phyloP scores from a whole-genome alignment of 2,797 vertebrate species.

The Sebastes diploproa region DNA sequence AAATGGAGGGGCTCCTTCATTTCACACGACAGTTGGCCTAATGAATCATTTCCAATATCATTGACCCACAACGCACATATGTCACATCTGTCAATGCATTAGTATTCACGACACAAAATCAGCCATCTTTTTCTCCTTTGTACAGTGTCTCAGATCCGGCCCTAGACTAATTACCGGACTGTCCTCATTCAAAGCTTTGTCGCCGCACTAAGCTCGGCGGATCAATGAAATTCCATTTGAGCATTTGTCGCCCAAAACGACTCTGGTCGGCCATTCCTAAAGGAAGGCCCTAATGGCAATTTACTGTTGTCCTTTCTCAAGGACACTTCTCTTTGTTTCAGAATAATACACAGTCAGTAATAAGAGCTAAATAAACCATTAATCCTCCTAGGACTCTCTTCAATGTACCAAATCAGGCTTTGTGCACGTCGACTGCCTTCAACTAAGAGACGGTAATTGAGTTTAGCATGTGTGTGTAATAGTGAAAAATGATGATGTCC shows the following conservation, averaged over 20 bases:
- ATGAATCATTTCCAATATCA: conserved; percentile 38
- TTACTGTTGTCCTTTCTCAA: conserved; percentile 68
- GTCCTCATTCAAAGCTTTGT: conserved; percentile 57
- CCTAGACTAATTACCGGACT: conserved; percentile 51
- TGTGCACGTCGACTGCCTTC: conserved; percentile 34
- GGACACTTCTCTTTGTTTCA: conserved; percentile 66
- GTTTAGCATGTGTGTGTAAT: conserved; percentile 53
- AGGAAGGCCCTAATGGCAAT: conserved; percentile 51
- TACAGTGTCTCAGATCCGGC: conserved; percentile 26
- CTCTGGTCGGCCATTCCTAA: conserved; percentile 33
- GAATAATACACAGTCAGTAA: conserved; percentile 44
- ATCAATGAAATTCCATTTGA: conserved; percentile 73
- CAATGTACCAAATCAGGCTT: conserved; percentile 28
- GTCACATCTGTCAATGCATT: conserved; percentile 27
- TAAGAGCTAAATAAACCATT: conserved; percentile 67
- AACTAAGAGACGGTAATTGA: conserved; percentile 54
- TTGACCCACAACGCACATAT: conserved; percentile 31
- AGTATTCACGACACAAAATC: conserved; percentile 44
- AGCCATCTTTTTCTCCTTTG: conserved; percentile 24
- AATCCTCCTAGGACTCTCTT: conserved; percentile 43
- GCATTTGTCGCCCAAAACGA: conserved; percentile 60
- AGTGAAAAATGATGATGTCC: conserved; percentile 55
- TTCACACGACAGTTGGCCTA: conserved; percentile 35
- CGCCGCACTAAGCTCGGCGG: conserved; percentile 48
- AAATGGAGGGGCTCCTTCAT: background rate